Evolutionary conservation across 2,797 vertebrate species (phyloP).

Genomic region (Columba guinea): DNA sequence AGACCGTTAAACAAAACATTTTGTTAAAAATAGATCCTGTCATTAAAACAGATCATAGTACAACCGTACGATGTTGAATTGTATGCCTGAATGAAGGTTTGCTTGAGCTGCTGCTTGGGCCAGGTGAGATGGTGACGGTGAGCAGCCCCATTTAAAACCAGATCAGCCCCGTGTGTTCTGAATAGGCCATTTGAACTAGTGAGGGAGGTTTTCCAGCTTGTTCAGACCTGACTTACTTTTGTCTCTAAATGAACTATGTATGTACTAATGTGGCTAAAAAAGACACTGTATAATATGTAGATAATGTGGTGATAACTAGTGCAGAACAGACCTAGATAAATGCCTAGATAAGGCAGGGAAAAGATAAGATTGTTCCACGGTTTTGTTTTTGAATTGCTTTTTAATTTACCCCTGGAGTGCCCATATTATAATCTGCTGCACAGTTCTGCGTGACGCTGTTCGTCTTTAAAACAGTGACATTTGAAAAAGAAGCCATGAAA

Average conservation of each 20-base stretch:
- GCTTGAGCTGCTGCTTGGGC: neutral
- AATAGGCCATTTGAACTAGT: neutral
- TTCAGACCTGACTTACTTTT: neutral
- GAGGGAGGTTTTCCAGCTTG: neutral
- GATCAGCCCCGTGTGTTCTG: neutral
- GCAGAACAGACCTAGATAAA: constrained; percentile 10
- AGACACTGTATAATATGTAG: neutral
- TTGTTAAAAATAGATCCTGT: neutral
- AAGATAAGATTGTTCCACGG: constrained; percentile 31
- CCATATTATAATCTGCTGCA: neutral
- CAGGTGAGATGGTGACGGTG: neutral
- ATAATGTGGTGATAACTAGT: neutral
- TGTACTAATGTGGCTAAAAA: neutral
- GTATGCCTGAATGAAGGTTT: neutral
- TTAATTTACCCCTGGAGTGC: constrained; percentile 45
- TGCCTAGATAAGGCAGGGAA: neutral
- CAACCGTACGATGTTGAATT: neutral
- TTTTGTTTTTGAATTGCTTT: constrained; percentile 35
- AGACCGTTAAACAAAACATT: neutral
- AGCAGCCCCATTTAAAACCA: neutral
- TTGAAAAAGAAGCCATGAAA: neutral
- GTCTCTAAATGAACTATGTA: neutral
- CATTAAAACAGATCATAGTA: neutral
- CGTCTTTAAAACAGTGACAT: constrained; percentile 38
- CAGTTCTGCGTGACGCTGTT: neutral